Conservation (phyloP, 2,888 invertebrate species). For the Drosophila ustulata region DNA sequence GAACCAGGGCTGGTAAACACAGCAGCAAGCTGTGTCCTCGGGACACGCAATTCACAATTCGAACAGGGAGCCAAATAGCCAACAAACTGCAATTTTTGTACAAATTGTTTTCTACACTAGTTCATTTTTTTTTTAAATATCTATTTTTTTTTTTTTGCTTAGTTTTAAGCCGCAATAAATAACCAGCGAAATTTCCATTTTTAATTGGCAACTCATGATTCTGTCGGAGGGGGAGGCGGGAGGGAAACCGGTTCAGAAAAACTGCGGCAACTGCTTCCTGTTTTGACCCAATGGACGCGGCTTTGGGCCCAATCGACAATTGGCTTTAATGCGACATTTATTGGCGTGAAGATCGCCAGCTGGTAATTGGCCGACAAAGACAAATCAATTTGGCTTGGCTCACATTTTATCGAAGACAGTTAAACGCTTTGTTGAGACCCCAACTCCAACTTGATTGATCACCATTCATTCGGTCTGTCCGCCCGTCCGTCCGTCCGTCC, state of each 20-base stretch:
- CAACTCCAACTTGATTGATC: constrained; percentile 49
- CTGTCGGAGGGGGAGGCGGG: neutral
- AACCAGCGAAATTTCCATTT: constrained; percentile 51
- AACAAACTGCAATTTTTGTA: constrained; percentile 31
- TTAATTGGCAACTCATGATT: constrained; percentile 25
- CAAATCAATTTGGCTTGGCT: constrained; percentile 41
- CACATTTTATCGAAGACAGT: constrained; percentile 36
- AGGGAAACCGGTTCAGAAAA: constrained; percentile 1
- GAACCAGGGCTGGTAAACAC: constrained; percentile 64
- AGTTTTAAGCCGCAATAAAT: constrained; percentile 45
- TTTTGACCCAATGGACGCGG: constrained; percentile 46
- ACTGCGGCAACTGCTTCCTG: constrained; percentile 49
- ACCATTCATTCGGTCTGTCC: constrained; percentile 22
- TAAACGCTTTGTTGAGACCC: constrained; percentile 34
- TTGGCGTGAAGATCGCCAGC: constrained; percentile 27
- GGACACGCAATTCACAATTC: constrained; percentile 16
- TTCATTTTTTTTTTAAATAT: constrained; percentile 33
- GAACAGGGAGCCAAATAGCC: constrained; percentile 60
- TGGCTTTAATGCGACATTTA: constrained; percentile 54
- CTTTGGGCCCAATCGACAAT: constrained; percentile 18
- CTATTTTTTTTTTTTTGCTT: constrained; percentile 43
- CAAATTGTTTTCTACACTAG: constrained; percentile 30
- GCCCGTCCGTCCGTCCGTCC: neutral
- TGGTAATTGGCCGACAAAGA: constrained; percentile 38
- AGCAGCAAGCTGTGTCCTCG: too few species aligned